Base-by-base conservation (phyloP, 2,888 invertebrate genomes). In the Harpalus rufipes region DNA sequence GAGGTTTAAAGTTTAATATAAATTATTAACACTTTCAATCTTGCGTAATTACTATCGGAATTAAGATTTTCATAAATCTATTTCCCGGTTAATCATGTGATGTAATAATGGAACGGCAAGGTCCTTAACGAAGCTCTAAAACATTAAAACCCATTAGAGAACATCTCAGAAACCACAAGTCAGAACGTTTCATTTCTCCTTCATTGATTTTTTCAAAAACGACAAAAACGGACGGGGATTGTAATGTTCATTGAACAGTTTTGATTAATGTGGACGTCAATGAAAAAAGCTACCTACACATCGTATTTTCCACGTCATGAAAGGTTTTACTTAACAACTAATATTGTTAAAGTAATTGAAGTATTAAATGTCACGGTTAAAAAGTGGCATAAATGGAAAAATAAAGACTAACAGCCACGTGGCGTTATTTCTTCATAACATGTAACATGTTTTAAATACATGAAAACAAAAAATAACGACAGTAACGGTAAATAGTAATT, bases 111-210 rank as follows among this genome's bases (percentile, higher is more conserved):
- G 18, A 39, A 14, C 8, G 18, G 18, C 14, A 44, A 44, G 18
- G 44, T 44, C 14, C 44, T 16, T 44, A 44, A 44, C 41, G 44
- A 74, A 74, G 72, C 72, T 44, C 72, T 44, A 25, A 44, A 74
- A 74, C 72, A 74, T 74, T 74, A 41, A 74, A 74, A 74, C 51
- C 72, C 72, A 74, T 74, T 74, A 74, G 44, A 12, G 16, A 44
- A 10, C 72, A 74, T 44, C 44, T 44, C 16, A 41, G 44, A 74
- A 68, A 44, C 72, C 72, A 44, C 72, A 74, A 74, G 41, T 39
- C 68, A 72, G 68, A 16, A 25, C 68, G 68, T 32, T 39, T 68
- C 68, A 68, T 39, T 68, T 14, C 39, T 68, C 25, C n/a, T 68
- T 44, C 41, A 74, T 74, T 74, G 72, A 74, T 74, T 74, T 74